These are phyloP conservation scores for Eleutherodactylus coqui DNA, from an alignment of 2,797 vertebrate species.

Conservation along the genomic window DNA sequence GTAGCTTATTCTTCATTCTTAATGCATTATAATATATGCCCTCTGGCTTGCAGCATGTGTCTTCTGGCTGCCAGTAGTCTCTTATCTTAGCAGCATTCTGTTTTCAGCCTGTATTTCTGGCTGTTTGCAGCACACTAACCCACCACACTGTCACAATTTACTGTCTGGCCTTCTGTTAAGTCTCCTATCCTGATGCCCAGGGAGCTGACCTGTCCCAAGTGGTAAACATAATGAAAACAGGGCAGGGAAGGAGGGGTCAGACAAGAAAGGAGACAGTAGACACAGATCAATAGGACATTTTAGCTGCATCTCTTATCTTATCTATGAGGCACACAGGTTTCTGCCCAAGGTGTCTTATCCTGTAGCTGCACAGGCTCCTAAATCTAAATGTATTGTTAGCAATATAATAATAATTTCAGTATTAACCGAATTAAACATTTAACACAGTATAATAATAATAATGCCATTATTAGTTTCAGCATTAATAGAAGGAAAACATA, in stretches of 20 bases:
- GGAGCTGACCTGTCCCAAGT: background rate
- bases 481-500: background rate
- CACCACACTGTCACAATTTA: background rate
- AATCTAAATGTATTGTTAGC: background rate
- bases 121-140: background rate
- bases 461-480: background rate
- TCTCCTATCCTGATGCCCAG: conserved; percentile 2
- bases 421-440: too few relatives aligned
- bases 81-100: conserved; percentile 1
- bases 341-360: background rate
- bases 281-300: conserved; percentile 21
- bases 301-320: background rate
- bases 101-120: background rate
- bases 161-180: background rate
- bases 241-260: background rate
- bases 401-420: background rate
- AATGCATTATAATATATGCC: background rate
- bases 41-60: background rate
- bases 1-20: background rate
- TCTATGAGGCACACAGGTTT: background rate
- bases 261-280: conserved; percentile 3
- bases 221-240: background rate
- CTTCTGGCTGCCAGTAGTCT: background rate
- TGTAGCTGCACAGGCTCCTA: background rate
- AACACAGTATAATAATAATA: too few relatives aligned